phyloP scores from a whole-genome alignment of 2,888 invertebrate genomes.

The Halictus quadricinctus region DNA sequence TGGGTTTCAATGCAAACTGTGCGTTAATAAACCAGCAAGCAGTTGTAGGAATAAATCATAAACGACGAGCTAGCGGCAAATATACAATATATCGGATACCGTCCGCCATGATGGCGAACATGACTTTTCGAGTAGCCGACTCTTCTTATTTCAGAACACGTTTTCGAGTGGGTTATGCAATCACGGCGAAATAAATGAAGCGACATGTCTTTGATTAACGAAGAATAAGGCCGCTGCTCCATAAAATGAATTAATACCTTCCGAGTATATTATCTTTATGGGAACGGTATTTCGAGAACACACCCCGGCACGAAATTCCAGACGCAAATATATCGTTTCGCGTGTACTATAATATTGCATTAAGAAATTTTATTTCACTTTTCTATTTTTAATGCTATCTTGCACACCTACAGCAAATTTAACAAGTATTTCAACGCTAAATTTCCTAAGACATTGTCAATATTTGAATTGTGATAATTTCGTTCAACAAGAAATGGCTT shows the following conservation, averaged over 20 bases:
- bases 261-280: conserved; percentile 1
- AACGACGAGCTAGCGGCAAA: conserved; percentile 18
- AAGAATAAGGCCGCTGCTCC: neutral
- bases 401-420: too few species aligned
- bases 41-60: conserved; percentile 37
- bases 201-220: conserved; percentile 18
- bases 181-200: conserved; percentile 19
- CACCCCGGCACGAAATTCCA: neutral
- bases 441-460: too few species aligned
- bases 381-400: neutral
- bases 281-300: neutral
- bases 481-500: too few species aligned
- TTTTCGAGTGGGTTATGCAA: conserved; percentile 40
- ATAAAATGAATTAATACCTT: conserved; percentile 15
- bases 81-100: conserved; percentile 21
- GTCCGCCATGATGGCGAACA: conserved; percentile 30
- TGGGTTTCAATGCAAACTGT: conserved; percentile 7
- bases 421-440: too few species aligned
- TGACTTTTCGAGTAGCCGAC: conserved; percentile 40
- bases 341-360: neutral
- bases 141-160: conserved; percentile 50
- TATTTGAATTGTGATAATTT: too few species aligned
- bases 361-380: neutral
- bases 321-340: neutral
- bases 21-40: conserved; percentile 12